phyloP scores from a whole-genome alignment of 1,140 invertebrate species.

The Drosophila dunni region DNA sequence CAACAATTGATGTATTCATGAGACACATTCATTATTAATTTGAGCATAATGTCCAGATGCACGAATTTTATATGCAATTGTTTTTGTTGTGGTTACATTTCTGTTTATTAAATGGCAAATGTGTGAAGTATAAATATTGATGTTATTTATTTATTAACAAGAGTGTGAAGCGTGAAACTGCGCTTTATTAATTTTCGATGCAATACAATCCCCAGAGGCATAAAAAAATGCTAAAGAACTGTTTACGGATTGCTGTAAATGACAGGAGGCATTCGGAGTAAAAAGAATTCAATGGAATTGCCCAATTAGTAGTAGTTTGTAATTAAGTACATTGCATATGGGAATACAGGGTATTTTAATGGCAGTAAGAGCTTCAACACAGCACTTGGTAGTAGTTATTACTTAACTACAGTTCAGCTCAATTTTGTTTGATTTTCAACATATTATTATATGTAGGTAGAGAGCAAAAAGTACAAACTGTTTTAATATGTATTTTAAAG shows the following conservation, averaged over 20 bases:
- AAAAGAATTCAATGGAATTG: slow-evolving; percentile 5
- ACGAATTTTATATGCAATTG: slow-evolving; percentile 16
- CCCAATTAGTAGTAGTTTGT: background rate
- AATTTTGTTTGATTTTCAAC: too few species aligned
- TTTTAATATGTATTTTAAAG: too few species aligned
- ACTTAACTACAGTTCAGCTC: slow-evolving; percentile 8
- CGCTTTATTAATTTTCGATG: slow-evolving; percentile 47
- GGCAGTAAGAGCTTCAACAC: too few species aligned
- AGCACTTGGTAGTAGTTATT: background rate
- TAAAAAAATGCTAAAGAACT: slow-evolving; percentile 26
- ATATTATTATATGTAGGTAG: too few species aligned
- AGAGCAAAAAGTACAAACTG: too few species aligned
- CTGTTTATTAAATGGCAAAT: slow-evolving; percentile 56
- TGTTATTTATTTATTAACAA: slow-evolving; percentile 68
- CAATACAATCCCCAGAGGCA: slow-evolving; percentile 11
- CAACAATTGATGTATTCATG: slow-evolving; percentile 39
- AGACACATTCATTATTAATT: slow-evolving; percentile 40
- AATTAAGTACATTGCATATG: background rate
- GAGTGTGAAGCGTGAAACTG: slow-evolving; percentile 28
- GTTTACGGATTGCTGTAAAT: slow-evolving; percentile 29
- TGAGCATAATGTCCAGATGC: slow-evolving; percentile 11
- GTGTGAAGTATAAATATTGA: slow-evolving; percentile 63
- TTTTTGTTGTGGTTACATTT: slow-evolving; percentile 29
- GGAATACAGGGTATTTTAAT: too few species aligned
- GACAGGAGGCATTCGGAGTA: background rate